Evolutionary conservation across 2,797 vertebrate species (phyloP), one percentile per base, ranked within the genome.

Genomic region (Tolypeutes matacus): DNA sequence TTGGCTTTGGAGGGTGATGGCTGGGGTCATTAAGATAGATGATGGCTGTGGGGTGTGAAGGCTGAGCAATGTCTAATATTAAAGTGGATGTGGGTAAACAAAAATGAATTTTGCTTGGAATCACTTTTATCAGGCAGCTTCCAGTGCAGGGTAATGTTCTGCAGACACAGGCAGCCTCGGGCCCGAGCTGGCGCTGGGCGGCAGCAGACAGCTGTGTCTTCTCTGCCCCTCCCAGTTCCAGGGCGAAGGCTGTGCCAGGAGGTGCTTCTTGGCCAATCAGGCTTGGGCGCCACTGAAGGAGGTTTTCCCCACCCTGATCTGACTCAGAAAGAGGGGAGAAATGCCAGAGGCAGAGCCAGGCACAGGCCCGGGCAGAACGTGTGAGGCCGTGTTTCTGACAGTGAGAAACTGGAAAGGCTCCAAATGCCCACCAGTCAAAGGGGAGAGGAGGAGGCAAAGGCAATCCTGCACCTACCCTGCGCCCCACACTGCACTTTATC

Each of bases 321-420:
- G 95, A 97, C 93, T 97, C 97, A 95, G 93, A 77, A 82, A n/a
- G 15, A 29, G 56, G 42, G 92, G 82, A 92, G 88, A 86, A 58
- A 73, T 86, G 92, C 76, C 94, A 92, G 87, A 31, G 58, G 80
- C 17, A 9, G 89, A 96, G 89, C 65, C 36, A 84, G 60, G 72
- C n/a, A 67, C 95, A 97, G 93, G 95, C 88, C 95, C 0, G 13
- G 94, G 92, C 92, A 96, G 89, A 67, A 60, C 4, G 1, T 27
- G 42, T 58, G 34, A 91, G 82, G 67, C 76, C 5, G 84, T 39
- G 34, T 86, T 89, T 62, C 25, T n/a, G 89, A 56, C 73, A 67
- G 77, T 46, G 88, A 90, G 88, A 90, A 93, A 34, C 87, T 75
- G 94, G 81, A 82, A n/a, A 10, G 20, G 67, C 62, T 27, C 56